phyloP scores from a whole-genome alignment of 2,888 invertebrate genomes.

The Adelognathus sp. region DNA sequence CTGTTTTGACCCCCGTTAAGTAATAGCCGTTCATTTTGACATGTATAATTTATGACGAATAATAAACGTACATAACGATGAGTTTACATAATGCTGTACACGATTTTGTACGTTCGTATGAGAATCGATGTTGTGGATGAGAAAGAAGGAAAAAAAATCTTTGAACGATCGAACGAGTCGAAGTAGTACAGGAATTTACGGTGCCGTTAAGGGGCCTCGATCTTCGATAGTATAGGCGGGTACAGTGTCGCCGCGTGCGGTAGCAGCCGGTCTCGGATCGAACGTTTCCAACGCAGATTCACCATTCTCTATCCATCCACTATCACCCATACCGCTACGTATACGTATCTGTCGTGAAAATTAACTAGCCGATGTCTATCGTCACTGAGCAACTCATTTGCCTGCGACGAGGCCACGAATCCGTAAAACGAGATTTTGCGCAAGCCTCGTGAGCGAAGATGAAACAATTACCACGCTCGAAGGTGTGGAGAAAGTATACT shows the following conservation, averaged over 20 bases:
- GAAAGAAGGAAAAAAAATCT: neutral
- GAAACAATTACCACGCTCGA: conserved; percentile 21
- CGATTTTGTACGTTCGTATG: neutral
- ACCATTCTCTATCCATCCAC: conserved; percentile 16
- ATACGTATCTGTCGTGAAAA: conserved; percentile 19
- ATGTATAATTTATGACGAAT: neutral
- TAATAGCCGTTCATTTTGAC: no score
- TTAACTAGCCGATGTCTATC: conserved; percentile 31
- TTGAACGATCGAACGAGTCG: conserved; percentile 36
- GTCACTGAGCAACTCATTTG: conserved; percentile 25
- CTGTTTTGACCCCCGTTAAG: no score
- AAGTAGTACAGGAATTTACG: conserved; percentile 57
- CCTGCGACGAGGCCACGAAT: conserved; percentile 2
- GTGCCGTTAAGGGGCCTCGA: conserved; percentile 60
- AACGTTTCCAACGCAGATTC: conserved; percentile 47
- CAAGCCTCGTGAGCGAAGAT: conserved; percentile 6
- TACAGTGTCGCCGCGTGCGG: neutral
- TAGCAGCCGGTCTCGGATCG: conserved; percentile 47
- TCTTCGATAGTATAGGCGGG: conserved; percentile 34
- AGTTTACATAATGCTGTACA: neutral
- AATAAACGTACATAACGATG: neutral
- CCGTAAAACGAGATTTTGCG: conserved; percentile 41
- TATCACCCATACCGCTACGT: neutral
- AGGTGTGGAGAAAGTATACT: conserved; percentile 1
- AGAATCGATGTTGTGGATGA: conserved; percentile 1